Evolutionary conservation across 2,113 vertebrate species (phyloP).

Genomic region (Conger conger): DNA sequence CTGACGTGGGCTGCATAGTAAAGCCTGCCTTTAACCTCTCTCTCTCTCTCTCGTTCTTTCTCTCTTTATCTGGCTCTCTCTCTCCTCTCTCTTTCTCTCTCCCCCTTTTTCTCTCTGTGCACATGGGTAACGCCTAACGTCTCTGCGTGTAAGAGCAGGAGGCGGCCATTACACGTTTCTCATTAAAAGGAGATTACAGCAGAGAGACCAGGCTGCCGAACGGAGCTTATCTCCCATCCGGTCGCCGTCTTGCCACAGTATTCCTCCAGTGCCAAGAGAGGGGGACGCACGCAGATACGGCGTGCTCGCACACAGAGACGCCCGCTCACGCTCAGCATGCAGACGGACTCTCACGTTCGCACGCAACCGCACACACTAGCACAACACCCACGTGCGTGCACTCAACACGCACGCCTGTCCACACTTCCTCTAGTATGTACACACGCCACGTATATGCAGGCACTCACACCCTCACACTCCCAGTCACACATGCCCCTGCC

Average conservation of each 20-base stretch:
- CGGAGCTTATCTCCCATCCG: not conserved
- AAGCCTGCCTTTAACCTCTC: not conserved
- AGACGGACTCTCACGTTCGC: not conserved
- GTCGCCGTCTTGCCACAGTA: not conserved
- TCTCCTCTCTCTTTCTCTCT: not conserved
- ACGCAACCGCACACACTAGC: not conserved
- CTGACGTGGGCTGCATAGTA: not conserved
- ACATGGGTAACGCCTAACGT: not conserved
- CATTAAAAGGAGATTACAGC: constrained; percentile 40
- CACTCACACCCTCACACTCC: not conserved
- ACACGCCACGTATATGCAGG: not conserved
- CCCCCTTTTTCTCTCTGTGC: not conserved
- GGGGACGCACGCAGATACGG: not conserved
- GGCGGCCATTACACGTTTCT: constrained; percentile 3
- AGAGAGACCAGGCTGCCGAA: not conserved
- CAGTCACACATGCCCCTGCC: not conserved
- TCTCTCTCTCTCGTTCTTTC: not conserved
- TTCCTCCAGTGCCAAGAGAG: not conserved
- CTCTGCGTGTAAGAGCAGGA: not conserved
- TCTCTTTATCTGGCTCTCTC: too few relatives aligned
- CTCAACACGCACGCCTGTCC: not conserved
- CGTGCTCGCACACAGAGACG: not conserved
- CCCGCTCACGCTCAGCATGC: not conserved
- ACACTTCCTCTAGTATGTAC: not conserved
- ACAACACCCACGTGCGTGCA: not conserved